A percentile compares a stretch with the other conserved stretches of the same genome.
Evolutionary conservation across 2,888 invertebrate species (phyloP).

Genomic region (Drosophila pullipes): DNA sequence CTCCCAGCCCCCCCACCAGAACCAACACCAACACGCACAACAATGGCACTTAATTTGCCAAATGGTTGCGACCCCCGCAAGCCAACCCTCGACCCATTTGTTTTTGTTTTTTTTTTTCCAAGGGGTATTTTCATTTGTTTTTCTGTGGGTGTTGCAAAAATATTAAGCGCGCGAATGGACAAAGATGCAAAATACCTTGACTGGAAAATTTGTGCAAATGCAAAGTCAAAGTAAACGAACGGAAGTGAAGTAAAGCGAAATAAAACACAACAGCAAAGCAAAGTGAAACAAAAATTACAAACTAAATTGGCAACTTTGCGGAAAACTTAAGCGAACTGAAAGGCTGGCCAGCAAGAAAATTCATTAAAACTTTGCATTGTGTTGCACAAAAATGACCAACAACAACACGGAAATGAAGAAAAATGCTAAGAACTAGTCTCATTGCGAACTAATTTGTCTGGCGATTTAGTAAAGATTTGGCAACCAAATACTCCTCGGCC

Average conservation of each 20-base stretch:
- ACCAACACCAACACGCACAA: slow-evolving; percentile 59
- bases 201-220: slow-evolving; percentile 65
- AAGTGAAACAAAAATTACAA: slow-evolving; percentile 55
- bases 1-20: background rate
- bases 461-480: slow-evolving; percentile 70
- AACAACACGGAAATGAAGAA: slow-evolving; percentile 3
- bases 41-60: slow-evolving; percentile 78
- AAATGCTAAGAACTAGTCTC: slow-evolving; percentile 38
- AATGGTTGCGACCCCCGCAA: slow-evolving; percentile 56
- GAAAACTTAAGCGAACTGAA: slow-evolving; percentile 70
- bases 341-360: slow-evolving; percentile 65
- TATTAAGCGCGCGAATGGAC: slow-evolving; percentile 68
- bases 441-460: slow-evolving; percentile 79
- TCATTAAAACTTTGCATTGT: slow-evolving; percentile 78
- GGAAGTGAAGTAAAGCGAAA: slow-evolving; percentile 42
- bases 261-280: slow-evolving; percentile 49
- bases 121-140: slow-evolving; percentile 21
- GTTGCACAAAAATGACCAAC: slow-evolving; percentile 43
- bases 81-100: slow-evolving; percentile 2
- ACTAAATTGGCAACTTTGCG: slow-evolving; percentile 53
- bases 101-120: slow-evolving; percentile 12
- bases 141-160: slow-evolving; percentile 42
- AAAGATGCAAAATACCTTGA: slow-evolving; percentile 74
- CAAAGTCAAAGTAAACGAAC: slow-evolving; percentile 37
- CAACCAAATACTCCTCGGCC: slow-evolving; percentile 5